A percentile compares a stretch with the other conserved stretches of the same genome.
Conservation (phyloP, 2,888 invertebrate genomes). For the Salticus scenicus region DNA sequence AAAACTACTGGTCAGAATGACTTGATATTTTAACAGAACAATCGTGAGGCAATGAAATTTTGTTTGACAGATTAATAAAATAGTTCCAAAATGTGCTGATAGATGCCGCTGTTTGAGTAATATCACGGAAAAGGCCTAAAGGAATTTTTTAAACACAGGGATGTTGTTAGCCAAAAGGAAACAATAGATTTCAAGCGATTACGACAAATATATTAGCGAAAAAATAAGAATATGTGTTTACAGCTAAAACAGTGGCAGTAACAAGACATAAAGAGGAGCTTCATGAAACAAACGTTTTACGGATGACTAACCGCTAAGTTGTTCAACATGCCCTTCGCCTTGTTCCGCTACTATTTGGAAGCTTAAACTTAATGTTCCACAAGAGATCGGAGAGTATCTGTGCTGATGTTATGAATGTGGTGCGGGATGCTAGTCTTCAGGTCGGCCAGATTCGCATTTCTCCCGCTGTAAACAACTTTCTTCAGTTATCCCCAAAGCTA, state of each 20-base stretch:
- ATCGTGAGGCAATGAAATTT: neutral
- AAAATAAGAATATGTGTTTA: neutral
- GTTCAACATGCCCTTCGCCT: neutral
- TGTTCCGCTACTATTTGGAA: neutral
- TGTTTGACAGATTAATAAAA: neutral
- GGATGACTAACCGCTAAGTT: neutral
- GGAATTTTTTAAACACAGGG: neutral
- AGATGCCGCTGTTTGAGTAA: too few relatives aligned
- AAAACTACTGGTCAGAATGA: too few relatives aligned
- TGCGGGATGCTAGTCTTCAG: too few relatives aligned
- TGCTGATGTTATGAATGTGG: neutral
- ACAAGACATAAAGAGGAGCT: neutral
- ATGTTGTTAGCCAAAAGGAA: neutral
- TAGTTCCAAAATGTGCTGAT: too few relatives aligned
- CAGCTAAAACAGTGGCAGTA: neutral
- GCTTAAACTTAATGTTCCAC: neutral
- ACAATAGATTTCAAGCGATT: neutral
- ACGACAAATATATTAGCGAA: neutral
- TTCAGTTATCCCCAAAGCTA: neutral
- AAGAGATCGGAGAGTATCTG: neutral
- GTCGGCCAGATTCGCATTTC: neutral
- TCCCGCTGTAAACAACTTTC: neutral
- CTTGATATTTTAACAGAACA: neutral
- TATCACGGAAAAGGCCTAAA: neutral
- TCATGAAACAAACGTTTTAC: conserved; percentile 1